Base-by-base conservation (phyloP, 2,797 vertebrate genomes). In the Hozukius guyotensis region DNA sequence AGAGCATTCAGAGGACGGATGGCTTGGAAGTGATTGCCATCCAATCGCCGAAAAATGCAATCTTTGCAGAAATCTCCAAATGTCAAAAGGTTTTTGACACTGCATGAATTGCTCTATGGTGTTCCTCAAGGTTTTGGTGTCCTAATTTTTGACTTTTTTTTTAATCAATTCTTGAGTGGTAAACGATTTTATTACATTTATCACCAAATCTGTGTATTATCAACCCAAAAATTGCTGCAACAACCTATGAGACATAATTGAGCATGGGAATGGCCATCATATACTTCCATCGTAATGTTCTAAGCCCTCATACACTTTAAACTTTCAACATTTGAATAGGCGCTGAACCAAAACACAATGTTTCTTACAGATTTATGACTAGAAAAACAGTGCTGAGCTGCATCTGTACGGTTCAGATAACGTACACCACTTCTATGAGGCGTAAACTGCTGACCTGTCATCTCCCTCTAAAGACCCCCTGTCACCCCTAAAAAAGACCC, bases 21-120 rank as follows among this genome's bases (percentile, higher is more conserved):
- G 1, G 49, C 49, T 52, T 52, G 49, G 18, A 52, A 20, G 20
- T 52, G 49, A 20, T 52, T 8, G 1, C 18, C 49, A 52, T 52
- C 0, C 18, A 20, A 52, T 9, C 0, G 20, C 4, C 3, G 12
- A 59, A 59, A 59, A 59, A 29, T 29, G 8, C 25, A 57, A 16
- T 57, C 0, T 13, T 16, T 57, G 25, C 1, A 59, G 27, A 59
- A 59, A 29, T 29, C 24, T 29, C 16, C 57, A 59, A 29, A 29
- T 59, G 27, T 59, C 16, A 59, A 59, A 42, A 27, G 5, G 25
- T 29, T 18, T 29, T 29, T 18, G 49, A 52, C 42, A 46, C 3
- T 18, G 16, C 16, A 46, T 46, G 14, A 18, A 18, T 46, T 46
- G 14, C 18, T 46, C 42, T 46, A 7, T 18, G 42, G 42, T 46